These are phyloP conservation scores for Grapholita molesta DNA, from an alignment of 1,140 invertebrate genomes.

Conservation along the genomic window DNA sequence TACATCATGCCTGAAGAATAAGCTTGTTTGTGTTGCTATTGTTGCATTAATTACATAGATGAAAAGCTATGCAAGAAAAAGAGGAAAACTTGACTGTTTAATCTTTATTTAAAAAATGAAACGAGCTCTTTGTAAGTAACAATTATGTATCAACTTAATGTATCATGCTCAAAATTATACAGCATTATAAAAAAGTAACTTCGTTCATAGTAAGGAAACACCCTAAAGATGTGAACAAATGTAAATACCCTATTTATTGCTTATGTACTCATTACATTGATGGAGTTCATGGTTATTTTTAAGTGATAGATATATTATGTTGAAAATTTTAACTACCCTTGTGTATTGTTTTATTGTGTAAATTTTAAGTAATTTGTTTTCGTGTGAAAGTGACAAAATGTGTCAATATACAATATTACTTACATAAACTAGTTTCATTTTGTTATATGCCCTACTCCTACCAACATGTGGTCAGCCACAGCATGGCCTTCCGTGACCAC, in stretches of 20 bases:
- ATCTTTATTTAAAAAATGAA: slow-evolving; percentile 3
- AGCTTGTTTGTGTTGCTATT: slow-evolving; percentile 7
- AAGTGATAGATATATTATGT: slow-evolving; percentile 67
- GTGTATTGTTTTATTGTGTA: slow-evolving; percentile 71
- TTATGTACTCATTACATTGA: slow-evolving; percentile 47
- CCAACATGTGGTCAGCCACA: background rate
- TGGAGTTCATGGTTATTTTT: slow-evolving; percentile 60
- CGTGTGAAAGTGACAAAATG: slow-evolving; percentile 70
- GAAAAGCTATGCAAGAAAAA: background rate
- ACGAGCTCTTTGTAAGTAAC: slow-evolving; percentile 15
- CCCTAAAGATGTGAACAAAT: slow-evolving; percentile 25
- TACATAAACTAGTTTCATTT: slow-evolving; percentile 58
- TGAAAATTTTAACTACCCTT: slow-evolving; percentile 66
- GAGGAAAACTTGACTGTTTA: background rate
- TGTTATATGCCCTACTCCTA: slow-evolving; percentile 6
- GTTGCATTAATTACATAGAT: background rate
- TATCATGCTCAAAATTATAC: slow-evolving; percentile 9
- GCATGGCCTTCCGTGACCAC: background rate
- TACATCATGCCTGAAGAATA: slow-evolving; percentile 21
- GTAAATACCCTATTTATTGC: slow-evolving; percentile 69
- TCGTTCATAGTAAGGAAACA: background rate
- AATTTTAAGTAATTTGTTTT: slow-evolving; percentile 72
- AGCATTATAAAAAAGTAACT: slow-evolving; percentile 4
- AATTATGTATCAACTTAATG: slow-evolving; percentile 3
- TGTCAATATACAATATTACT: slow-evolving; percentile 75